Evolutionary conservation across 2,888 invertebrate genomes (phyloP).

Genomic region (Cerastoderma edule): DNA sequence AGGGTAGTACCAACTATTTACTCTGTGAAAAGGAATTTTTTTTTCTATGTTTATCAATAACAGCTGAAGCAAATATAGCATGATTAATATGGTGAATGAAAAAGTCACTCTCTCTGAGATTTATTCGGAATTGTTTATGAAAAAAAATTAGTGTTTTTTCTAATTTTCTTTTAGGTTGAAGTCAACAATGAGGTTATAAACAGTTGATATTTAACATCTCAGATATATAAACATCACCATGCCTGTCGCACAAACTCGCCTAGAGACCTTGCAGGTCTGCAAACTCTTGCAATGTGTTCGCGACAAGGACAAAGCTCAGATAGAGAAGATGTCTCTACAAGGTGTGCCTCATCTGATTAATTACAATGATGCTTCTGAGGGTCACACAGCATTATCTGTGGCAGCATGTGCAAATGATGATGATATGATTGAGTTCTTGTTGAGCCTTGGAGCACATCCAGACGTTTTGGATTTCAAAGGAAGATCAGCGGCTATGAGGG

Average conservation of each 20-base stretch:
- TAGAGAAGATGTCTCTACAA: conserved; percentile 80
- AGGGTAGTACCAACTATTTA: too few species aligned
- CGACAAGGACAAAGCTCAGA: conserved; percentile 79
- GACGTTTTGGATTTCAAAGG: conserved; percentile 83
- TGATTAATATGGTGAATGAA: too few species aligned
- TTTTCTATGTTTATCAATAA: too few species aligned
- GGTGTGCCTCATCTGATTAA: conserved; percentile 83
- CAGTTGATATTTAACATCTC: too few species aligned
- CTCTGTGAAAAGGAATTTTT: too few species aligned
- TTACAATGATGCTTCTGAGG: conserved; percentile 82
- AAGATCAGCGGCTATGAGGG: conserved; percentile 82
- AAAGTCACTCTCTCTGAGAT: too few species aligned
- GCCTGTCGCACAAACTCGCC: conserved; percentile 82
- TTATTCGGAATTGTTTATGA: too few species aligned
- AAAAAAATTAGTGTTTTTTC: too few species aligned
- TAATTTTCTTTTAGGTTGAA: too few species aligned
- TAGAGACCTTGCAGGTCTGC: conserved; percentile 83
- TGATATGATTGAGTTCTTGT: conserved; percentile 82
- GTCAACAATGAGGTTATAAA: too few species aligned
- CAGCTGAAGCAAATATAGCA: too few species aligned
- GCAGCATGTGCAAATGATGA: conserved; percentile 83
- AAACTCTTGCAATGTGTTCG: conserved; percentile 84
- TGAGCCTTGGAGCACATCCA: conserved; percentile 83
- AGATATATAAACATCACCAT: conserved; percentile 49
- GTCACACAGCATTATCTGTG: conserved; percentile 81